These are phyloP conservation scores for Pecten maximus DNA, from an alignment of 2,888 invertebrate genomes.

Conservation along the genomic window DNA sequence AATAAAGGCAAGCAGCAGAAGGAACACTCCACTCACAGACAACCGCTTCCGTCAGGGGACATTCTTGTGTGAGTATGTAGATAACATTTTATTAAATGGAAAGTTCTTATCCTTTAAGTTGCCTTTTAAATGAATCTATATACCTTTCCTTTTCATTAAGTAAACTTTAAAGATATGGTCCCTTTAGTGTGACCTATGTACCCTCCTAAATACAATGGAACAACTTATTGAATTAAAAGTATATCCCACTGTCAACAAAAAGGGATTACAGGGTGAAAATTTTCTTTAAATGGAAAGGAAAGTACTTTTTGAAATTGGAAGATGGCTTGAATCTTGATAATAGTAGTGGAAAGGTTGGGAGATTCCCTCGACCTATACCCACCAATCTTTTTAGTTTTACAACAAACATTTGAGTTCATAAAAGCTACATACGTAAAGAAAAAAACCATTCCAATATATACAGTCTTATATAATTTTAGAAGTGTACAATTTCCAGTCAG, in stretches of 20 bases:
- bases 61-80: not conserved
- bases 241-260: not conserved
- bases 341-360: not conserved
- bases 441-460: constrained; percentile 14
- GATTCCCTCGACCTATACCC: not conserved
- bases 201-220: not conserved
- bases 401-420: not conserved
- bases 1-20: not conserved
- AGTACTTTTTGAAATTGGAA: constrained; percentile 17
- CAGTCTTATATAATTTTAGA: not conserved
- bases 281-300: not conserved
- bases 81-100: not conserved
- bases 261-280: not conserved
- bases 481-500: constrained; percentile 32
- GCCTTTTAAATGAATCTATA: constrained; percentile 3
- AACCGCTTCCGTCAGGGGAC: not conserved
- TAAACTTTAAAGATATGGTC: not conserved
- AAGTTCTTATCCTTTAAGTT: constrained; percentile 7
- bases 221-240: not conserved
- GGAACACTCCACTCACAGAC: not conserved
- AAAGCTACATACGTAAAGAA: not conserved
- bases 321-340: not conserved
- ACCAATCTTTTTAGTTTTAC: constrained; percentile 24
- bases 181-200: not conserved
- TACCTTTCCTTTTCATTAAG: constrained; percentile 13